A percentile compares a stretch with the other conserved stretches of the same genome.
These are phyloP conservation scores for Panthera tigris DNA, from an alignment of 2,113 vertebrate species.

Conservation along the genomic window DNA sequence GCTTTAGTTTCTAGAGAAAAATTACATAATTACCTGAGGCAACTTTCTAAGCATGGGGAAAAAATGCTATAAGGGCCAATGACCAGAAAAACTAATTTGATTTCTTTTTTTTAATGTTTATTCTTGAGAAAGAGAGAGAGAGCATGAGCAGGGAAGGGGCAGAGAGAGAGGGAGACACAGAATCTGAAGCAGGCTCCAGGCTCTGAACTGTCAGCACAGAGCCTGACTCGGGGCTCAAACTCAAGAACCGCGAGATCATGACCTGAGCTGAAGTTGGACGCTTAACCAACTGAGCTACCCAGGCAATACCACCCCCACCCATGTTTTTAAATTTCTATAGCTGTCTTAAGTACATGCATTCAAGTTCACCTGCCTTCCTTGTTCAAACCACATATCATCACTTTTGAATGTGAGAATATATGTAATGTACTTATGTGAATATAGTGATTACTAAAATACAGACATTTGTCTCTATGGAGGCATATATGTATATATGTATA, in stretches of 20 bases:
- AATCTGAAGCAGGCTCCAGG: no score
- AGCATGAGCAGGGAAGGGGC: no score
- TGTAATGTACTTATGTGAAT: not conserved
- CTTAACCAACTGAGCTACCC: no score
- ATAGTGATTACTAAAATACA: not conserved
- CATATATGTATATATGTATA: no score
- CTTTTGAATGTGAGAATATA: not conserved
- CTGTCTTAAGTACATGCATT: not conserved
- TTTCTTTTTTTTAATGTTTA: not conserved
- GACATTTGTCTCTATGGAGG: not conserved
- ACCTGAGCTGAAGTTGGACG: no score
- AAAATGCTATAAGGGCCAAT: not conserved
- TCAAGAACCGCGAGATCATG: no score
- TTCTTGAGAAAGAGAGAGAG: no score
- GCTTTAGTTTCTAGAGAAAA: not conserved
- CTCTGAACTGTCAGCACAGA: no score
- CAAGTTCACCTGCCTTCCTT: not conserved
- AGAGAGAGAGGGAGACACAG: no score
- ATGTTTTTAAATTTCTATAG: not conserved
- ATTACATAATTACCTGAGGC: not conserved
- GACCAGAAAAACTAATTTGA: not conserved
- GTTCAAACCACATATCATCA: not conserved
- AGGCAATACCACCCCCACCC: no score
- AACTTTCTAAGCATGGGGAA: not conserved
- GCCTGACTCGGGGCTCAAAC: no score